Conservation (phyloP, 2,113 vertebrate genomes). For the Aix galericulata region DNA sequence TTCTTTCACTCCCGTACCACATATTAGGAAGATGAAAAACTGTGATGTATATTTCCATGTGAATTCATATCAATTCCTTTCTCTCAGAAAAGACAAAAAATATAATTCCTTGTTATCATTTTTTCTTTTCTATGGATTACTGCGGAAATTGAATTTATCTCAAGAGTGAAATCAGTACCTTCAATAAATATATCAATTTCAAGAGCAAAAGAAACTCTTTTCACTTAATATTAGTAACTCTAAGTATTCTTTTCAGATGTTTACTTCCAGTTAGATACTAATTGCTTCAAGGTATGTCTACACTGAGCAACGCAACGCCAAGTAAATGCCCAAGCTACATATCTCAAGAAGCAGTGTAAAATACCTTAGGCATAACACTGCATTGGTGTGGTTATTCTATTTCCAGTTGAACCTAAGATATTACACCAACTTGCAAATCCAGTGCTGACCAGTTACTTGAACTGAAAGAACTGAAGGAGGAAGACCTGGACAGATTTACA, state of each 20-base stretch:
- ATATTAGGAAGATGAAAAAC: not conserved
- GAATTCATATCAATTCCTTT: not conserved
- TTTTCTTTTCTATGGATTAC: not conserved
- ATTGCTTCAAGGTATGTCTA: not conserved
- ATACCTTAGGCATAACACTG: not conserved
- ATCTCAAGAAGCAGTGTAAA: not conserved
- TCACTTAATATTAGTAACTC: not conserved
- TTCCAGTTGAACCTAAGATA: not conserved
- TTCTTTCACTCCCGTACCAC: not conserved
- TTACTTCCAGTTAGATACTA: not conserved
- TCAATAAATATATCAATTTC: not conserved
- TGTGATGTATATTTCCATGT: not conserved
- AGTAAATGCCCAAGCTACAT: not conserved
- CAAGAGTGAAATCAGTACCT: not conserved
- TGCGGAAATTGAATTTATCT: not conserved
- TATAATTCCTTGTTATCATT: not conserved
- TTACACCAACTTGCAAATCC: not conserved
- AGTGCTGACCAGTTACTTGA: not conserved
- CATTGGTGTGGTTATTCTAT: not conserved
- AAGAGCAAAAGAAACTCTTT: not conserved
- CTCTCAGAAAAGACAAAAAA: not conserved
- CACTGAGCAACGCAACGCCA: not conserved
- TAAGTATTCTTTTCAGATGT: not conserved
- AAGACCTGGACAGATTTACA: not conserved
- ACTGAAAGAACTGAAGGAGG: not conserved